Conservation (phyloP, 2,888 invertebrate genomes). For the Agrochola lychnidis region DNA sequence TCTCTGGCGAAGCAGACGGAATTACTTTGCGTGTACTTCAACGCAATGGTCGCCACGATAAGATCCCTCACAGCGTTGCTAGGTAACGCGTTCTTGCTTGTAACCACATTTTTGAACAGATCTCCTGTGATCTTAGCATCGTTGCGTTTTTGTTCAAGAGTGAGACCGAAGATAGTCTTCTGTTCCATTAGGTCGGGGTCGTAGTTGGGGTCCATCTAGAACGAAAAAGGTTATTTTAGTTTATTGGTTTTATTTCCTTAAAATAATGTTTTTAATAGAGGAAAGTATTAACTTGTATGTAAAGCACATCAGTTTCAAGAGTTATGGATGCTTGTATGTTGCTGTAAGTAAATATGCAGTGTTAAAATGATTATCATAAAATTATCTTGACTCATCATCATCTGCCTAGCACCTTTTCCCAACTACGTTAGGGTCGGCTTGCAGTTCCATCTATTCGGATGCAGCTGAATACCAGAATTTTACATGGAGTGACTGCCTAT, state of each 20-base stretch:
- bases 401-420: no score
- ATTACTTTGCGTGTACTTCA: slow-evolving; percentile 99
- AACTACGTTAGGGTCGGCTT: no score
- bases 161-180: slow-evolving; percentile 88
- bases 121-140: slow-evolving; percentile 95
- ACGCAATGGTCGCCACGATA: slow-evolving; percentile 98
- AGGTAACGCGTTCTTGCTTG: slow-evolving; percentile 92
- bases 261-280: neutral
- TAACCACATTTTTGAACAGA: slow-evolving; percentile 95
- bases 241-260: neutral
- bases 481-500: no score
- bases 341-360: neutral
- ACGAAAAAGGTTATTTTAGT: neutral
- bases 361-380: neutral
- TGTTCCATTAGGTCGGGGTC: slow-evolving; percentile 95
- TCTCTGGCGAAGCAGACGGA: slow-evolving; percentile 99
- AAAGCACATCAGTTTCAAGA: neutral
- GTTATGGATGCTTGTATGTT: neutral
- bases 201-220: slow-evolving; percentile 96
- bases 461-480: no score
- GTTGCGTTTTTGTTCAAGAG: slow-evolving; percentile 95
- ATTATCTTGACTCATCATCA: neutral
- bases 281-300: neutral
- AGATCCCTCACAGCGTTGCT: slow-evolving; percentile 96
- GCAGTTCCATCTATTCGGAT: no score